These are phyloP conservation scores for Fistularia commersonii DNA, from an alignment of 2,797 vertebrate species.

Conservation along the genomic window DNA sequence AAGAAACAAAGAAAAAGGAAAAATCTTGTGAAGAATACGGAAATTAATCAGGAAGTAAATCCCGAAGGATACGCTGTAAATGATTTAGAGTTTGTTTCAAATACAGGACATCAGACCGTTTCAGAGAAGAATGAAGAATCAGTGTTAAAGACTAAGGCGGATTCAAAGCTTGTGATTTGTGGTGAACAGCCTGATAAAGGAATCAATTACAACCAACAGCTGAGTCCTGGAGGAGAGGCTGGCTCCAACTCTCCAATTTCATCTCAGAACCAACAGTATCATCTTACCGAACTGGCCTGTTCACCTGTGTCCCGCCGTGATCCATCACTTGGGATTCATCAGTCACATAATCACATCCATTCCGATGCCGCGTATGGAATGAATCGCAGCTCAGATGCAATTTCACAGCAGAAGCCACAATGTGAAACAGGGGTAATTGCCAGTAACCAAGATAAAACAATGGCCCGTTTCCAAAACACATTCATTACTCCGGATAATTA, in stretches of 20 bases:
- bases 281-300: conserved; percentile 58
- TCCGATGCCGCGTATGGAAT: conserved; percentile 34
- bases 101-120: conserved; percentile 15
- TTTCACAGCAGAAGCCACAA: conserved; percentile 33
- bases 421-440: conserved; percentile 32
- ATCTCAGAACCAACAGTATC: conserved; percentile 48
- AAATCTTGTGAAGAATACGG: conserved; percentile 29
- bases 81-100: conserved; percentile 13
- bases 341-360: conserved; percentile 45
- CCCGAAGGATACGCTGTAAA: conserved; percentile 11
- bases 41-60: conserved; percentile 10
- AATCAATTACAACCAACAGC: conserved; percentile 60
- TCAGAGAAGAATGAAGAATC: conserved; percentile 20
- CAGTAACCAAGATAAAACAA: conserved; percentile 42
- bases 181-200: conserved; percentile 43
- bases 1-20: conserved; percentile 60
- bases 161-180: conserved; percentile 19
- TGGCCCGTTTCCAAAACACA: conserved; percentile 45
- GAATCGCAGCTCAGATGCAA: conserved; percentile 36
- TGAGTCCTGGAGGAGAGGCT: conserved; percentile 52
- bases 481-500: conserved; percentile 40
- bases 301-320: conserved; percentile 47
- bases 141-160: conserved; percentile 9
- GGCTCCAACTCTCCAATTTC: conserved; percentile 37
- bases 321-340: conserved; percentile 42